Percentiles rank a stretch among this genome's conserved stretches.
These are phyloP conservation scores for Sebastes goodei DNA, from an alignment of 2,797 vertebrate species.

Conservation along the genomic window DNA sequence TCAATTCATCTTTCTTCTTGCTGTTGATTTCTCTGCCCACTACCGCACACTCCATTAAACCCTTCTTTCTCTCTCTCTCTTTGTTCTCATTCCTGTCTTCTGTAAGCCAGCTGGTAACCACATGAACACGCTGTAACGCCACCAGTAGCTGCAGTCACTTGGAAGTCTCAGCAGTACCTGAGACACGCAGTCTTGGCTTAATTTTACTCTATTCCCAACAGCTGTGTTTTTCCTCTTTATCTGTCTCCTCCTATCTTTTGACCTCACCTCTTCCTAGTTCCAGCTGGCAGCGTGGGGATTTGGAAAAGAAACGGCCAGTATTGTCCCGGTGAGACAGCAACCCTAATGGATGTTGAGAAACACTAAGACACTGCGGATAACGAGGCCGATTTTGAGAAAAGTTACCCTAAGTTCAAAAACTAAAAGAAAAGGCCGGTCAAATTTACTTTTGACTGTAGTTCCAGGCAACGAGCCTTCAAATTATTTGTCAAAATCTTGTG, in stretches of 20 bases:
- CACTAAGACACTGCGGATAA: conserved; percentile 5
- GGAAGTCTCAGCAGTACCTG: conserved; percentile 29
- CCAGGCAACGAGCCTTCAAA: background rate
- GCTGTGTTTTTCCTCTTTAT: conserved; percentile 11
- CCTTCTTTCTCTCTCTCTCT: background rate
- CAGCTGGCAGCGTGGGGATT: conserved; percentile 31
- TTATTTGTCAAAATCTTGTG: conserved; percentile 11
- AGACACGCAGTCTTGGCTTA: conserved; percentile 16
- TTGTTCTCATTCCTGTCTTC: conserved; percentile 16
- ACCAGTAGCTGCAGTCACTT: conserved; percentile 30
- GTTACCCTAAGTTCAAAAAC: conserved; percentile 13
- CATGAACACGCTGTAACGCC: conserved; percentile 16
- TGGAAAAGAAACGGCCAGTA: conserved; percentile 36
- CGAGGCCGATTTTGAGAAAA: conserved; percentile 21
- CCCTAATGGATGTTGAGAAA: conserved; percentile 27
- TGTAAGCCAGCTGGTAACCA: conserved; percentile 42
- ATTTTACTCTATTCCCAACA: background rate
- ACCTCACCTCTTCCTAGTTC: conserved; percentile 32
- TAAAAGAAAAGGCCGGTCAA: background rate
- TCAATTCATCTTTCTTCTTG: conserved; percentile 16
- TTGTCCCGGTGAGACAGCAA: conserved; percentile 28
- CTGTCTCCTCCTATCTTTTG: conserved; percentile 23
- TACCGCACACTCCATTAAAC: conserved; percentile 1
- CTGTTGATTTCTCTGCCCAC: conserved; percentile 1
- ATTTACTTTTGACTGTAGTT: background rate